phyloP scores from a whole-genome alignment of 2,888 invertebrate species.

The Amorpha juglandis region DNA sequence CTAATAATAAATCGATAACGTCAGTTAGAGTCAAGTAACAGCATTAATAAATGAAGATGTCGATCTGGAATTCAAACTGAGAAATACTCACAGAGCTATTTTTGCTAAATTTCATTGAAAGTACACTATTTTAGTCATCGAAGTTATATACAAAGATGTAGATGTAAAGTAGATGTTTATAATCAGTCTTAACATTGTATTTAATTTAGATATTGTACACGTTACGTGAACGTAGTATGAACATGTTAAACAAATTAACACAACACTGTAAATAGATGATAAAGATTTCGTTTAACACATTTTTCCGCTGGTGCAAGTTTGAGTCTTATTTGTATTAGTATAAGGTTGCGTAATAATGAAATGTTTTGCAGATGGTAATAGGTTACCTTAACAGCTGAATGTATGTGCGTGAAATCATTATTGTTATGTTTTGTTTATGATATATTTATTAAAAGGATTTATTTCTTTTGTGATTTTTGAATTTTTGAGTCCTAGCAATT shows the following conservation, averaged over 20 bases:
- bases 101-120: background rate
- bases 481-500: conserved; percentile 31
- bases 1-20: no score
- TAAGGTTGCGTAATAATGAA: background rate
- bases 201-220: conserved; percentile 21
- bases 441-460: conserved; percentile 69
- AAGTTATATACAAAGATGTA: background rate
- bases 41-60: no score
- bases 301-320: conserved; percentile 28
- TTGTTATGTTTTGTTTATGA: conserved; percentile 73
- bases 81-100: background rate
- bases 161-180: conserved; percentile 26
- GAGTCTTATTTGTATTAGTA: background rate
- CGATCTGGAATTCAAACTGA: background rate
- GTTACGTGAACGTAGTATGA: conserved; percentile 35
- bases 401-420: conserved; percentile 51
- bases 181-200: conserved; percentile 29
- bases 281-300: conserved; percentile 47
- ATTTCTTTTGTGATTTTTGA: conserved; percentile 47
- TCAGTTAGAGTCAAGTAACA: no score
- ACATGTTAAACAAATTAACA: conserved; percentile 58
- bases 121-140: background rate
- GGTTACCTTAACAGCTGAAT: conserved; percentile 34
- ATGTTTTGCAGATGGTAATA: conserved; percentile 29
- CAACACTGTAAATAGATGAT: conserved; percentile 65